Base-by-base conservation (phyloP, 2,797 vertebrate genomes). In the Myotis planiceps region DNA sequence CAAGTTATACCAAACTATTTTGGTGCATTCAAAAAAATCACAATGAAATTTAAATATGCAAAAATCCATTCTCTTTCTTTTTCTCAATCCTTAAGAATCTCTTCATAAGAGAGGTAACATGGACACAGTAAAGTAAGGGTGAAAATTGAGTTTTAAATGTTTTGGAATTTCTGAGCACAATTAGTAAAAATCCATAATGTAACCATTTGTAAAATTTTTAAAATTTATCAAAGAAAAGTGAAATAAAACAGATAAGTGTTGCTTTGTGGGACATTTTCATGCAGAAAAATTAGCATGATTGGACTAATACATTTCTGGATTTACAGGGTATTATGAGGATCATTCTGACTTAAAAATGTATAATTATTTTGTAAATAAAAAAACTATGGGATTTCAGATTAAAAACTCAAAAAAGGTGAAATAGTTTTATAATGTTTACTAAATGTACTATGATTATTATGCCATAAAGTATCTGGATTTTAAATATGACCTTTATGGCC, bases 291-390 rank as follows among this genome's bases (percentile, higher is more conserved):
- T 53, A 25, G 29, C 39, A 88, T 9, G 6, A 45, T 75, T 87
- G 23, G 13, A 74, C 19, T 71, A 80, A 63, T 63, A 27, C 5
- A 66, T 39, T 72, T 88, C 83, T 94, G n/a, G 68, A 69, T 58
- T 81, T 91, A 9, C 5, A 37, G 5, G 6, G 21, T 25, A 37
- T 92, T 78, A 68, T 68, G 27, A 94, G 16, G 29, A 83, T 63
- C 10, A 80, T 13, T 37, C 14, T 45, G 3, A 94, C 39, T 58
- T 47, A 69, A 83, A 93, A 78, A 78, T 42, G 4, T 66, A 13
- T 84, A 87, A 49, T 93, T 76, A 81, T 94, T 76, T 78, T 90
- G 1, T 78, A 65, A 88, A 78, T 87, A 63, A 92, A 88, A 45
- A 10, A 55, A 1, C 80, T 72, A 75, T 25, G 0, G 5, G 18